phyloP scores from a whole-genome alignment of 2,797 vertebrate genomes.

The Eremophila alpestris region DNA sequence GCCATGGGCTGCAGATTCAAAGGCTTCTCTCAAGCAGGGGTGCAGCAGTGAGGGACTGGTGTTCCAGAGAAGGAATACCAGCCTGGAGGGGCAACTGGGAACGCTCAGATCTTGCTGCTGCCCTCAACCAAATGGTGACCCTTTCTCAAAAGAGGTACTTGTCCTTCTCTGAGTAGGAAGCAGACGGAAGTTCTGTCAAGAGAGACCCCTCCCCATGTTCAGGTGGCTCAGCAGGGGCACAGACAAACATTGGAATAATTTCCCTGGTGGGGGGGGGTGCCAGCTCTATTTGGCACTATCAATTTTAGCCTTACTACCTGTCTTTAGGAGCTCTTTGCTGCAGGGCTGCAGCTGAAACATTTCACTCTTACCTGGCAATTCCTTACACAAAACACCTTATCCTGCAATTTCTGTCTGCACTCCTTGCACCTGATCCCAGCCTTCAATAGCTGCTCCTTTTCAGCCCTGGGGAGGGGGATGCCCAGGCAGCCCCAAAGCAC shows the following conservation, averaged over 20 bases:
- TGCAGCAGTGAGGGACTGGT: neutral
- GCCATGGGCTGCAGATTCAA: neutral
- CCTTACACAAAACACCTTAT: fast-evolving
- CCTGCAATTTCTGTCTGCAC: neutral
- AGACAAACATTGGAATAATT: neutral
- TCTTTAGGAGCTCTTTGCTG: neutral
- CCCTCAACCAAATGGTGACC: neutral
- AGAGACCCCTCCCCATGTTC: fast-evolving
- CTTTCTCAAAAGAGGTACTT: neutral
- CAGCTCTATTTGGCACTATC: neutral
- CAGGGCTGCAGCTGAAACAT: neutral
- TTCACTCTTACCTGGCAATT: neutral
- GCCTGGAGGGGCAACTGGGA: neutral
- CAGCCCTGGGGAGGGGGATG: neutral
- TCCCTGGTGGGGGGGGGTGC: neutral
- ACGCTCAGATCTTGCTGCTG: neutral
- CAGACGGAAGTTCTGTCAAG: neutral
- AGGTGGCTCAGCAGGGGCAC: neutral
- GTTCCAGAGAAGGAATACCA: no score
- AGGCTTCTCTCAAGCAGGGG: neutral
- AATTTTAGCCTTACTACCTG: neutral
- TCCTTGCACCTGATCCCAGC: neutral
- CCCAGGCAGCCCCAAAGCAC: neutral
- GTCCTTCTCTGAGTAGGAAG: neutral
- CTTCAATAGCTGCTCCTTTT: neutral